Evolutionary conservation across 2,888 invertebrate species (phyloP), one percentile per base, ranked within the genome.

Genomic region (Drosophila antonietae): DNA sequence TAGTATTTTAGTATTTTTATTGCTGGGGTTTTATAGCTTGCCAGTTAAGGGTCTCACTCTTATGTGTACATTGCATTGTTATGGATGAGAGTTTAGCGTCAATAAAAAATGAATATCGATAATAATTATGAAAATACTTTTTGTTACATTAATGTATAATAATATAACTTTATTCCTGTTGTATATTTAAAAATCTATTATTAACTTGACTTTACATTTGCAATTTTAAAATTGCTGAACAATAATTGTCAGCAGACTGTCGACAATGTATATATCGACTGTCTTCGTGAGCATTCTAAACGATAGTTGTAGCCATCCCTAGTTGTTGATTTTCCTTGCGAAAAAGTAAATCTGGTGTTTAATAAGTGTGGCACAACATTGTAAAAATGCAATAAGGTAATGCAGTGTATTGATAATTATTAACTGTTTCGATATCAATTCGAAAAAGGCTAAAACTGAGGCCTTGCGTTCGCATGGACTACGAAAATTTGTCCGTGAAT

Each of bases 321-420:
- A 80, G 76, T 84, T 84, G 88, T 89, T 84, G 89, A 89, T 87
- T 83, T 83, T 81, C 63, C 73, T 9, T 68, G 81, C 66, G 85
- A 69, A 73, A 84, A 84, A 87, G 53, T 72, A 41, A 20, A 63
- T 46, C 63, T 57, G 65, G 35, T 53, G 18, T 41, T 28, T 14
- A 41, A 43, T 46, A 63, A 71, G 71, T 80, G 60, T 57, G 44
- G n/a, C 23, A 31, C 2, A 47, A 18, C 15, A 15, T 47, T 53
- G n/a, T 33, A n/a, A 52, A 64, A 64, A 35, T 5, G 35, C 46
- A 3, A n/a, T 39, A 9, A 39, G 43, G 49, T 52, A 14, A 23
- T 49, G 60, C 51, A 60, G 7, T 28, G 53, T 31, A 14, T 15
- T 35, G 14, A 7, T 31, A 35, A 35, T 23, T 52, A 9, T 44